Base-by-base conservation (phyloP, 2,113 vertebrate species). In the Thryonomys swinderianus region DNA sequence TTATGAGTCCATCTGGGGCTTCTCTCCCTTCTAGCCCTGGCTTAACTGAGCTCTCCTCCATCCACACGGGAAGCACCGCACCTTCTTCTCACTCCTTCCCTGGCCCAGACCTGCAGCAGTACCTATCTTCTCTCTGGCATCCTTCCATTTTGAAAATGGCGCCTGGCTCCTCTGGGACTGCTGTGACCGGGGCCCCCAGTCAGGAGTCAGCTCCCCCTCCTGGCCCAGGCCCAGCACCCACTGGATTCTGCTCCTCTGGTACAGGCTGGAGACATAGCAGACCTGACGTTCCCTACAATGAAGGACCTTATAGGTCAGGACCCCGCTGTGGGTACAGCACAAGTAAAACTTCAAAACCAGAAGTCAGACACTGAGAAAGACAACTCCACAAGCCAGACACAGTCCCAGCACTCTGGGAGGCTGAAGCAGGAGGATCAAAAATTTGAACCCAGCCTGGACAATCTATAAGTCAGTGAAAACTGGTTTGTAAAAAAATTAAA, bases 91-190 rank as follows among this genome's bases (percentile, higher is more conserved):
- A 23, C 8, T 4, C 32, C 45, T 64, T 20, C 62, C 30, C 32
- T 40, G 3, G 4, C n/a, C 55, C 53, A 32, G 69, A 11, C 45
- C 21, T 27, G 34, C 32, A 18, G 5, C 0, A 25, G 2, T 9
- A 23, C 45, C 27, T 37, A 4, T 21, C 7, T 16, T 25, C 25
- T 20, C 12, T 1, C 14, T 9, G 3, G 42, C 6, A 14, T 12
- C 45, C 37, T 18, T 21, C 48, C 59, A 17, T 17, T 32, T 5
- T 34, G 30, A 55, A 69, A 82, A 53, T n/a, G 57, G 13, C 78
- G 32, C 8, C 10, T 27, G 10, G 0, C 9, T 42, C 40, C 17
- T 64, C 16, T 0, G 57, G 57, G 10, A 25, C 3, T 7, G 8
- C 45, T 9, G 12, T 8, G 16, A 30, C 9, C 69, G n/a, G 27